Conservation (phyloP, 2,888 invertebrate species). For the Seira ritae region DNA sequence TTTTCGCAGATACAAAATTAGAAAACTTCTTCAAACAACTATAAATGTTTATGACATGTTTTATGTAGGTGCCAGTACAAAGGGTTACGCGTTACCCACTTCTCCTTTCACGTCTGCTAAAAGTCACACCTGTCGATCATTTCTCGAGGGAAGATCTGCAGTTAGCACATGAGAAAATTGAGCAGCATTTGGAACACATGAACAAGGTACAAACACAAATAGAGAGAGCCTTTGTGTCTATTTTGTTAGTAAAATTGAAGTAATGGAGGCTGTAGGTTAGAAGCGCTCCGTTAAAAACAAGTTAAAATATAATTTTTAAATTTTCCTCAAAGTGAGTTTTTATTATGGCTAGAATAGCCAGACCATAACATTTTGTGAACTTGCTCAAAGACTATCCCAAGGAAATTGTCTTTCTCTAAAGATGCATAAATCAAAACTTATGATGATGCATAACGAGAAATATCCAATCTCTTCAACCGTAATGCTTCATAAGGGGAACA, state of each 20-base stretch:
- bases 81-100: constrained; percentile 97
- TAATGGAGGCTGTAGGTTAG: no score
- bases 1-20: constrained; percentile 95
- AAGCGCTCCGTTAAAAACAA: no score
- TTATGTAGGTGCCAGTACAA: constrained; percentile 90
- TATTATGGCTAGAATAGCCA: no score
- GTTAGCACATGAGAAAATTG: constrained; percentile 93
- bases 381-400: no score
- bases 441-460: no score
- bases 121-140: constrained; percentile 91
- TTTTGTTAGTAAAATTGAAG: neutral
- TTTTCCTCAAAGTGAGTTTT: no score
- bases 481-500: no score
- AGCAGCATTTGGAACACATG: constrained; percentile 94
- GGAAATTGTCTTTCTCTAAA: no score
- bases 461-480: no score
- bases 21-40: neutral
- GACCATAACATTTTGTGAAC: no score
- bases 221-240: neutral
- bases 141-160: constrained; percentile 86
- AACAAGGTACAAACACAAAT: constrained; percentile 80
- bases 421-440: no score
- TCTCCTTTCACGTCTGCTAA: constrained; percentile 90
- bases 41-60: neutral
- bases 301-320: no score